Conservation (phyloP, 2,888 invertebrate genomes). For the Drosophila conformis region DNA sequence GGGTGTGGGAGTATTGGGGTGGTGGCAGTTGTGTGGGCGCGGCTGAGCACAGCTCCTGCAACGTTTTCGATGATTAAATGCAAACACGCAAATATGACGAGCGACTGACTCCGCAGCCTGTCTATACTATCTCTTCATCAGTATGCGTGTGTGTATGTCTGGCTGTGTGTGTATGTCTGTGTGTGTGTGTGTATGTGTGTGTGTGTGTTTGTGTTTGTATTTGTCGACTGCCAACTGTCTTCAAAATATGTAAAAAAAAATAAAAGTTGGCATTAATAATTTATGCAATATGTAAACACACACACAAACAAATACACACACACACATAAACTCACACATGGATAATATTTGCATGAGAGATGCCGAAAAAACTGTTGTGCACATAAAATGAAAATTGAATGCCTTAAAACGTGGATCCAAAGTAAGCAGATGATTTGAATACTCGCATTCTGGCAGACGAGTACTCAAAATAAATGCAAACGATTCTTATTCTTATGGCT, state of each 20-base stretch:
- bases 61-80: slow-evolving; percentile 81
- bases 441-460: slow-evolving; percentile 37
- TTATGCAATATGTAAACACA: slow-evolving; percentile 73
- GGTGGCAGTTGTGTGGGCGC: slow-evolving; percentile 33
- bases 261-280: slow-evolving; percentile 78
- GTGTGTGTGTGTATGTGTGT: slow-evolving; percentile 6
- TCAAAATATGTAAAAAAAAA: slow-evolving; percentile 79
- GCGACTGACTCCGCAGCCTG: slow-evolving; percentile 52
- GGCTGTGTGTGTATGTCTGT: slow-evolving; percentile 13
- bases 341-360: slow-evolving; percentile 60
- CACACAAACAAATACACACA: slow-evolving; percentile 4
- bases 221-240: slow-evolving; percentile 76
- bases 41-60: slow-evolving; percentile 55
- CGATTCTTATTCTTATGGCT: slow-evolving; percentile 60
- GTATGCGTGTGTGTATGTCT: not conserved
- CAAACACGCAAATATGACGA: slow-evolving; percentile 80
- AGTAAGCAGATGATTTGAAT: slow-evolving; percentile 62
- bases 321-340: not conserved
- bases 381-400: slow-evolving; percentile 73
- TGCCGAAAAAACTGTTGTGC: slow-evolving; percentile 46
- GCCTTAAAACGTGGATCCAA: slow-evolving; percentile 63
- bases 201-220: slow-evolving; percentile 42
- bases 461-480: slow-evolving; percentile 55
- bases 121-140: slow-evolving; percentile 22
- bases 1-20: not conserved